Evolutionary conservation across 2,888 invertebrate species (phyloP), one percentile per base, ranked within the genome.

Genomic region (Cantharis nigra): DNA sequence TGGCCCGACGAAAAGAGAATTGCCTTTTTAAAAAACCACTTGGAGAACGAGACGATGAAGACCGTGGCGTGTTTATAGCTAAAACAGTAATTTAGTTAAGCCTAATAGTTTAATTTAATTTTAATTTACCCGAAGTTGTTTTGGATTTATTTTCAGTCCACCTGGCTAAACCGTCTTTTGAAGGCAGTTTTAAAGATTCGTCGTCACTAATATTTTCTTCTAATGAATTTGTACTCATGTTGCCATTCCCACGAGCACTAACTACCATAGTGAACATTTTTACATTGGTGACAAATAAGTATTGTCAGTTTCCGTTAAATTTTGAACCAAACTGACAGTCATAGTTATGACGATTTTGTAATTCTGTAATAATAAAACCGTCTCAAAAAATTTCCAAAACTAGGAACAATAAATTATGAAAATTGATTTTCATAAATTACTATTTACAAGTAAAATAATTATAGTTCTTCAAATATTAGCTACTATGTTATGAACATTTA

Each of bases 231-330:
- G 14, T 20, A 23, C 65, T 67, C 65, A 20, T 18, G 26, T 23
- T 67, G 65, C 26, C 26, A 67, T 67, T 67, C 49, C 75, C 80
- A 72, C 80, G 79, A 69, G 82, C 82, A 49, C 75, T 77, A 62
- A 83, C 81, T 70, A 82, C 80, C 72, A 80, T 81, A 23, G 83
- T 81, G 76, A 83, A 83, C 83, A 83, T 83, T 71, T 74, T 67
- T 72, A 14, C 67, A 72, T 74, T 67, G 63, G 23, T 76, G 81
- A 78, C 80, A 81, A 78, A 78, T 67, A 71, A 64, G 71, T 70
- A 75, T 71, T 78, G 81, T 81, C 81, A 81, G 72, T 70, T n/a
- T 62, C 67, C 64, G 73, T 74, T 78, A 77, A 67, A 80, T 81
- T 81, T 81, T 79, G 80, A 67, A 76, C 79, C 79, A 75, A 80